Conservation (phyloP, 2,888 invertebrate species). For the Rhagonycha lutea region DNA sequence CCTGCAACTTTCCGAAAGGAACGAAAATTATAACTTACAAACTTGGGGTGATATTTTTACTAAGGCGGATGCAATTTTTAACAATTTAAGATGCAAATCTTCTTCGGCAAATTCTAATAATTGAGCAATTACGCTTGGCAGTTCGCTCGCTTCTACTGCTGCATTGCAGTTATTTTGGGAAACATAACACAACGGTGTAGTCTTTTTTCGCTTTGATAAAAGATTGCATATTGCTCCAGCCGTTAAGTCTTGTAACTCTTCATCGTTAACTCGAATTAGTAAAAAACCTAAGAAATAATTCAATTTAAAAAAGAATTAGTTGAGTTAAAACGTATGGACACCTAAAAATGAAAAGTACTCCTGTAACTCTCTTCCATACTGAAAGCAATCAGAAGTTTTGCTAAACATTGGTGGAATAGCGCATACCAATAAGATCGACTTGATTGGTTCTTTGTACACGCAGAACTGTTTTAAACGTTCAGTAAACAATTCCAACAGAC, state of each 20-base stretch:
- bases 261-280: constrained; percentile 32
- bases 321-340: background rate
- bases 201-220: constrained; percentile 4
- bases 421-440: constrained; percentile 46
- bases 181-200: constrained; percentile 4
- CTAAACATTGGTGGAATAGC: constrained; percentile 44
- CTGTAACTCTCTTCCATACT: constrained; percentile 38
- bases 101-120: constrained; percentile 43
- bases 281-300: constrained; percentile 40
- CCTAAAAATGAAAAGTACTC: constrained; percentile 51
- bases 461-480: constrained; percentile 31
- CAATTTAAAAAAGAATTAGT: background rate
- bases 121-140: constrained; percentile 47
- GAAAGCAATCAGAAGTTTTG: constrained; percentile 44
- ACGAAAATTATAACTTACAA: constrained; percentile 38
- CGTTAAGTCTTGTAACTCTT: constrained; percentile 10
- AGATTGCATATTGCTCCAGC: constrained; percentile 10
- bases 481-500: constrained; percentile 47
- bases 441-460: constrained; percentile 41
- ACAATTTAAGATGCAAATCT: constrained; percentile 43
- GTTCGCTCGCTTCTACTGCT: constrained; percentile 46
- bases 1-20: background rate
- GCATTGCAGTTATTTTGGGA: constrained; percentile 33
- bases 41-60: constrained; percentile 40
- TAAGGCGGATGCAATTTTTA: constrained; percentile 45